These are phyloP conservation scores for Clarias platycephalus DNA, from an alignment of 2,797 vertebrate species.

Conservation along the genomic window DNA sequence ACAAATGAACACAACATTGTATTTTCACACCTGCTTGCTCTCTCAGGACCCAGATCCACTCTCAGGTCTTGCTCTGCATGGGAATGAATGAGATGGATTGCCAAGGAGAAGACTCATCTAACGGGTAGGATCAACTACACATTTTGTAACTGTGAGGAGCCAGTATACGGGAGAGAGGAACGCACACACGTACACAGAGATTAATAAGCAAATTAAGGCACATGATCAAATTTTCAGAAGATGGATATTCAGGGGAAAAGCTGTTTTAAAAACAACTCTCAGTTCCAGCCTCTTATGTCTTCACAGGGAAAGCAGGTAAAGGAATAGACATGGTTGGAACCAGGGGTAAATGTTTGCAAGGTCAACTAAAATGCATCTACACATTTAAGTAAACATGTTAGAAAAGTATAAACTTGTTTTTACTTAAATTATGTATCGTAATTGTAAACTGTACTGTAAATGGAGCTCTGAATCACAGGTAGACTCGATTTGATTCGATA, in stretches of 20 bases:
- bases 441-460: no score
- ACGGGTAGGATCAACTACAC: constrained; percentile 38
- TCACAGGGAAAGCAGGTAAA: neutral
- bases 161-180: constrained; percentile 2
- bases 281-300: neutral
- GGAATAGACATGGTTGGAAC: neutral
- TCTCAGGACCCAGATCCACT: constrained; percentile 58
- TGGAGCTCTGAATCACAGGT: no score
- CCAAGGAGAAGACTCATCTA: constrained; percentile 43
- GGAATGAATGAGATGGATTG: constrained; percentile 48
- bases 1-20: constrained; percentile 65
- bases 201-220: constrained; percentile 37
- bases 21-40: constrained; percentile 63
- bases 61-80: constrained; percentile 40
- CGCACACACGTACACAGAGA: neutral
- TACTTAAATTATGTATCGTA: neutral
- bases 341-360: neutral
- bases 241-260: constrained; percentile 19
- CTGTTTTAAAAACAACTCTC: neutral
- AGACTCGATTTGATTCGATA: no score
- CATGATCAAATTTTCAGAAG: constrained; percentile 24
- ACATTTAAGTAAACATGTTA: neutral
- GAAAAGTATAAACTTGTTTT: neutral
- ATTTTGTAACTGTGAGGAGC: constrained; percentile 29
- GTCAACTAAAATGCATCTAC: neutral